Evolutionary conservation across 2,888 invertebrate genomes (phyloP).

Genomic region (Hydrotaea cyrtoneurina): DNA sequence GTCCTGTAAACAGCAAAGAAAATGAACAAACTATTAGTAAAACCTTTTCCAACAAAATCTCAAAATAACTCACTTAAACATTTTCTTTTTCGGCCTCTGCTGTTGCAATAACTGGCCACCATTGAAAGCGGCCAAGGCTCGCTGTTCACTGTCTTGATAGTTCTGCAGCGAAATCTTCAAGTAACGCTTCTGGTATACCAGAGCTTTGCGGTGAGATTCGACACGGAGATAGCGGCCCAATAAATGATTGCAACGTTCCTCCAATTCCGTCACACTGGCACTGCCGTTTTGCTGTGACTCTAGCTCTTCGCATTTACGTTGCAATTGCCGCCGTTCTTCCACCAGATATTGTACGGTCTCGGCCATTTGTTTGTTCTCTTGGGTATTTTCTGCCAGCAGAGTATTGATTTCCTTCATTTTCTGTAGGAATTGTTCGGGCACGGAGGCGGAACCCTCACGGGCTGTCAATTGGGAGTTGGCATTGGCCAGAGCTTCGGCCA

Average conservation of each 20-base stretch:
- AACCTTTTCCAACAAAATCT: background rate
- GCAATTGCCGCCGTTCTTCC: slow-evolving; percentile 82
- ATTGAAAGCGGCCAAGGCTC: slow-evolving; percentile 73
- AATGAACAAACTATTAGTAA: slow-evolving; percentile 1
- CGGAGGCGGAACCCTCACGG: slow-evolving; percentile 73
- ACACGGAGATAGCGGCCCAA: slow-evolving; percentile 88
- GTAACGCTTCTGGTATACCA: slow-evolving; percentile 95
- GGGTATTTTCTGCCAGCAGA: slow-evolving; percentile 81
- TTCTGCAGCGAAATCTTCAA: slow-evolving; percentile 85
- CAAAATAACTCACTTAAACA: slow-evolving; percentile 79
- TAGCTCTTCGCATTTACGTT: slow-evolving; percentile 81
- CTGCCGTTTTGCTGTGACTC: slow-evolving; percentile 73
- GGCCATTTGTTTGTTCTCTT: slow-evolving; percentile 82
- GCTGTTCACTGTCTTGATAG: slow-evolving; percentile 79
- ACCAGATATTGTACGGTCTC: slow-evolving; percentile 80
- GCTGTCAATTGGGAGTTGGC: slow-evolving; percentile 70
- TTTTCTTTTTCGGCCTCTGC: slow-evolving; percentile 73
- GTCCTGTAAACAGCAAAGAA: slow-evolving; percentile 80
- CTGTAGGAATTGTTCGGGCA: slow-evolving; percentile 80
- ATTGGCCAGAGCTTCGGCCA: slow-evolving; percentile 78
- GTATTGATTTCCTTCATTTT: slow-evolving; percentile 82
- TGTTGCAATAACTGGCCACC: slow-evolving; percentile 66
- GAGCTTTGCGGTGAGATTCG: slow-evolving; percentile 92
- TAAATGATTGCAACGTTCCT: slow-evolving; percentile 83
- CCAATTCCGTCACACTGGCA: slow-evolving; percentile 75